These are phyloP conservation scores for Leptocoma aspasia DNA, from an alignment of 2,113 vertebrate species.

Conservation along the genomic window DNA sequence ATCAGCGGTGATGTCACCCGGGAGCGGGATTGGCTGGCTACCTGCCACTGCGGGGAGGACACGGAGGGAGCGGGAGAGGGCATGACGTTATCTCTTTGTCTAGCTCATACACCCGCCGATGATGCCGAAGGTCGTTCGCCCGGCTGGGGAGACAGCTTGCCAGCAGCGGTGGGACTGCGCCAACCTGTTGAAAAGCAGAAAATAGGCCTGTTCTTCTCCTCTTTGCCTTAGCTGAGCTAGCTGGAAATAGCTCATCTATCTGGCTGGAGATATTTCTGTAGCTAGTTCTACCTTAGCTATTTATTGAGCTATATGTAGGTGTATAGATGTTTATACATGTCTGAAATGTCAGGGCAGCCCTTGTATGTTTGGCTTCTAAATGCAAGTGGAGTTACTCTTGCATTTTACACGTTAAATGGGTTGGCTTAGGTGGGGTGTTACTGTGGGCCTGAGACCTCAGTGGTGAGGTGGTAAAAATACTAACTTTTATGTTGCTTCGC, in stretches of 20 bases:
- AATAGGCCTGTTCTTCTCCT: background rate
- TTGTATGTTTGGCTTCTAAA: background rate
- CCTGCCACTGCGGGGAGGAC: slow-evolving; percentile 20
- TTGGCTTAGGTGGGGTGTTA: background rate
- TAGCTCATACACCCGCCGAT: background rate
- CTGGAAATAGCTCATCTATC: background rate
- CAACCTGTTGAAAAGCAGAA: background rate
- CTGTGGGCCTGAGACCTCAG: background rate
- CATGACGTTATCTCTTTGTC: slow-evolving; percentile 60
- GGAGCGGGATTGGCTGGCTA: slow-evolving; percentile 49
- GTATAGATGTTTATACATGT: background rate
- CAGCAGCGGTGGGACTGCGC: accelerated
- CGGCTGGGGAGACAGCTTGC: background rate
- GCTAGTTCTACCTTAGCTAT: background rate
- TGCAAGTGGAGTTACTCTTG: background rate
- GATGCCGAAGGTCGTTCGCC: background rate
- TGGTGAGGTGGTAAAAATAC: background rate
- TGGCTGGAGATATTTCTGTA: background rate
- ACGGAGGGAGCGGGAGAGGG: background rate
- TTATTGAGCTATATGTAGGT: background rate
- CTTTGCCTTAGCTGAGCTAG: background rate
- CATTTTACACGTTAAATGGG: background rate
- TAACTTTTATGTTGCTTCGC: background rate
- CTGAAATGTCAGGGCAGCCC: background rate
- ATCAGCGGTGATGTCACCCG: slow-evolving; percentile 18